phyloP scores from a whole-genome alignment of 2,113 vertebrate genomes.

The Lasiurus cinereus region DNA sequence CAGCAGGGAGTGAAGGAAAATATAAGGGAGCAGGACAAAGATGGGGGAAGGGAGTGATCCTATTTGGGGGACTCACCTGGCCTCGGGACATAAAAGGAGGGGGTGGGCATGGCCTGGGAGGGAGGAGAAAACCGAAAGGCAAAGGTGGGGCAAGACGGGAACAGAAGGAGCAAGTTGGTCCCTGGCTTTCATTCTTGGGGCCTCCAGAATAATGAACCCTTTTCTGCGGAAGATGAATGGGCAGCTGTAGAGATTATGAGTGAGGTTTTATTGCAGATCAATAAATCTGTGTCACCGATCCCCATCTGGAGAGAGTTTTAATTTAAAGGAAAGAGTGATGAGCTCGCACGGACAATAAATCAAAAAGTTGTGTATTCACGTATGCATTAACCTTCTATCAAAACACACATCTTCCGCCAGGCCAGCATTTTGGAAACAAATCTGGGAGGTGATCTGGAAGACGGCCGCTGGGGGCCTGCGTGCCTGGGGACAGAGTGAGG shows the following conservation, averaged over 20 bases:
- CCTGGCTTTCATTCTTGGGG: conserved; percentile 87
- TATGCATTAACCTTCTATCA: conserved; percentile 87
- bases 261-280: conserved; percentile 91
- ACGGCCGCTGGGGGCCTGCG: conserved; percentile 33
- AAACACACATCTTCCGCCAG: conserved; percentile 67
- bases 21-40: background rate
- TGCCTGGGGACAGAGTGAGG: background rate
- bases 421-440: conserved; percentile 73
- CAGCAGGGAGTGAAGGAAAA: background rate
- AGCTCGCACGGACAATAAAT: conserved; percentile 87
- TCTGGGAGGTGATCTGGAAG: conserved; percentile 70
- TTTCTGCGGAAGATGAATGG: conserved; percentile 88
- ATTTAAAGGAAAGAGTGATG: conserved; percentile 91
- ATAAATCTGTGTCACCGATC: conserved; percentile 91
- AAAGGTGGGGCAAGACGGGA: conserved; percentile 57
- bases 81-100: background rate
- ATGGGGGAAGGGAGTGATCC: background rate
- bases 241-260: conserved; percentile 90
- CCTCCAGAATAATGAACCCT: conserved; percentile 87
- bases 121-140: conserved; percentile 59
- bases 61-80: background rate
- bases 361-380: conserved; percentile 88
- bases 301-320: conserved; percentile 92
- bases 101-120: background rate
- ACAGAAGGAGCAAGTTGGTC: conserved; percentile 79